A percentile compares a stretch with the other conserved stretches of the same genome.
These are phyloP conservation scores for Oxyscelio sp. DNA, from an alignment of 2,888 invertebrate genomes.

Conservation along the genomic window DNA sequence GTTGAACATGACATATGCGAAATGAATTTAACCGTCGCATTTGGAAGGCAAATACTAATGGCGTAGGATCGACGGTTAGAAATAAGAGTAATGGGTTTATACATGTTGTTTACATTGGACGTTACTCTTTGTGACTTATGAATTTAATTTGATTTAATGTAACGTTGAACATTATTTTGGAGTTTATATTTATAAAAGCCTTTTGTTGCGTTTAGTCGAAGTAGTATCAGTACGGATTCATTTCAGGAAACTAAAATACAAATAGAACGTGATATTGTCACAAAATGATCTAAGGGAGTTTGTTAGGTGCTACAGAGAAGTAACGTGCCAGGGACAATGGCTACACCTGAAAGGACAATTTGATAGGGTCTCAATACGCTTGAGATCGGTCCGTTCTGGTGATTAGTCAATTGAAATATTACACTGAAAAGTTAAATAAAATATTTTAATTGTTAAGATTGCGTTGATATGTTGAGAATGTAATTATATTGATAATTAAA, in stretches of 20 bases:
- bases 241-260: constrained; percentile 37
- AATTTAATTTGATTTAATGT: too few species aligned
- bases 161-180: constrained; percentile 32
- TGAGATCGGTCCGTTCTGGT: background rate
- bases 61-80: too few species aligned
- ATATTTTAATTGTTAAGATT: too few species aligned
- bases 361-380: constrained; percentile 38
- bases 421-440: too few species aligned
- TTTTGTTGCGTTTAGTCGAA: constrained; percentile 12
- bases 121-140: background rate
- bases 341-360: constrained; percentile 49
- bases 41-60: too few species aligned
- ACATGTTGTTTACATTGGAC: too few species aligned
- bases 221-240: constrained; percentile 15
- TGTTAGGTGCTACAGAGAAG: constrained; percentile 44
- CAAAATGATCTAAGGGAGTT: constrained; percentile 37
- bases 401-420: constrained; percentile 24
- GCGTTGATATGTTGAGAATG: too few species aligned
- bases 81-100: too few species aligned
- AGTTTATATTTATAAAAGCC: background rate
- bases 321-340: constrained; percentile 39
- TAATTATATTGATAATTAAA: too few species aligned
- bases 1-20: background rate
- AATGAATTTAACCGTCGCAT: too few species aligned
- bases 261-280: constrained; percentile 55